Base-by-base conservation (phyloP, 2,113 vertebrate species). In the Dascyllus trimaculatus region DNA sequence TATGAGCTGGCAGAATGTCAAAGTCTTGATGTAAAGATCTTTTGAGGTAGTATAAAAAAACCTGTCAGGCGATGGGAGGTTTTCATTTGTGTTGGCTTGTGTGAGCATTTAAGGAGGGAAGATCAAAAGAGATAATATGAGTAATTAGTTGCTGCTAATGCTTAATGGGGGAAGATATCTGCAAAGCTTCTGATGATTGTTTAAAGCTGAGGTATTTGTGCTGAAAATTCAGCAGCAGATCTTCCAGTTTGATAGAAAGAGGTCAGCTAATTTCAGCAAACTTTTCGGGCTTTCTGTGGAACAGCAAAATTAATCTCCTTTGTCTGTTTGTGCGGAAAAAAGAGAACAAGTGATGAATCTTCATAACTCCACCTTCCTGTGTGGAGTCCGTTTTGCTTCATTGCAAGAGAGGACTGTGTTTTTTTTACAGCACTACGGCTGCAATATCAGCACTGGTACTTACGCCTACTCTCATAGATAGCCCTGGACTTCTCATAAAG, bases 401-500 rank as follows among this genome's bases (percentile, higher is more conserved):
- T 64, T 3, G 19, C 62, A n/a, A 57, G 32, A 59, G 51, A 51
- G 43, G 35, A 73, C 68, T 21, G 73, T 49, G 73, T 80, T 64
- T 35, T 53, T 45, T 61, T 59, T 48, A 64, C 25, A 57, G 24
- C 7, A 21, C 77, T 69, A 54, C 78, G 72, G 67, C 87, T 61
- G 81, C 75, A 73, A 25, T 3, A 19, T n/a, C 25, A 49, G 53
- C 58, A 48, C 80, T 10, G 75, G 90, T 97, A 99, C 98, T 99
- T 98, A 99, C 98, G 97, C 97, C 97, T 98, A 97, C 96, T 99
- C 96, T 99, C 98, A 98, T 97, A 99, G 95, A 99, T 96, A 94
- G 96, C 96, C 94, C 97, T 96, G 89, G 97, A 98, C 95, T 97
- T 97, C 94, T 98, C 97, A 93, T 97, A 99, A 91, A 98, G 96